Evolutionary conservation across 2,113 vertebrate genomes (phyloP), one percentile per base, ranked within the genome.

Genomic region (Vidua macroura): DNA sequence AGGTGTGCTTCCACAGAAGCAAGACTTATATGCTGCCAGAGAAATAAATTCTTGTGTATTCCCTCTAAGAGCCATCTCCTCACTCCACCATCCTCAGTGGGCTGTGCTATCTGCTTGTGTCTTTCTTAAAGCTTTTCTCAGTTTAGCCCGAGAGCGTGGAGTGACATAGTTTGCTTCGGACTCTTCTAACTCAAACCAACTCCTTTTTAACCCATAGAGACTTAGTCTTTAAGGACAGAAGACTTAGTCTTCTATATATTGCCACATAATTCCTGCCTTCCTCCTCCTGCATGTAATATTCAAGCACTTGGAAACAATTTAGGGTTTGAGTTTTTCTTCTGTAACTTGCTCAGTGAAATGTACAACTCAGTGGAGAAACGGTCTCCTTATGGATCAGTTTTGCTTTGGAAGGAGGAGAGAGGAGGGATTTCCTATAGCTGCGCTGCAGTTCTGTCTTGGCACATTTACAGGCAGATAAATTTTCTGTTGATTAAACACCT

Each of bases 21-120:
- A 39, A 83, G 30, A 33, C 23, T n/a, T 8, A 1, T 31, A 27
- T 0, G 1, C 33, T 81, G 49, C 35, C 49, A 22, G 13, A 0
- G 1, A 28, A n/a, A 19, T 44, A 91, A 64, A 31, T 46, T 58
- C 49, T 59, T 19, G 41, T 39, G 31, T 4, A 21, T 30, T 66
- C 76, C 44, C 30, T n/a, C 39, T 55, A 51, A 85, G n/a, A 51
- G n/a, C 30, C 48, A 35, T 17, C 21, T 88, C 44, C 80, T 73
- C 33, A 15, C n/a, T 80, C 33, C 44, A 73, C n/a, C 39, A 20
- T 73, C 63, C 60, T 69, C 46, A 56, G 58, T 15, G 9, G 62
- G 12, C 82, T 5, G 0, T 76, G 67, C 37, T 76, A 41, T 43
- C 60, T 60, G 24, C 25, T 37, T 55, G 10, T 14, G 15, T 43